phyloP scores from a whole-genome alignment of 2,888 invertebrate genomes.

The Fragum whitleyi region DNA sequence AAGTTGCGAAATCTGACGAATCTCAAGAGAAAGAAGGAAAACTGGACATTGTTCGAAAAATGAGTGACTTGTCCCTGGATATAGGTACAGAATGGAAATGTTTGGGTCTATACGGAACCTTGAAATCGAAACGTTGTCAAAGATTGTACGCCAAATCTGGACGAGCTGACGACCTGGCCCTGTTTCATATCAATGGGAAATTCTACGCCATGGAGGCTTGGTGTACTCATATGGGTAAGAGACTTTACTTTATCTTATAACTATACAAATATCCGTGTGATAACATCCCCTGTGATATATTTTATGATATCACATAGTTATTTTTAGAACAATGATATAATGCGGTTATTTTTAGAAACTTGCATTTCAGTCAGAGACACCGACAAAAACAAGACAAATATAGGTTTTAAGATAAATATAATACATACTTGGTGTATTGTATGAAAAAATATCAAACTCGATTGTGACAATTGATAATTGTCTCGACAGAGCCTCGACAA shows the following conservation, averaged over 20 bases:
- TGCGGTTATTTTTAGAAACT: too few relatives aligned
- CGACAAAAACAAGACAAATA: too few relatives aligned
- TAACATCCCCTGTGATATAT: too few relatives aligned
- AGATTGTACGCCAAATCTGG: conserved; percentile 70
- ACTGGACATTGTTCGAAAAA: conserved; percentile 58
- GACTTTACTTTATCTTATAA: conserved; percentile 36
- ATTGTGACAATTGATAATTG: too few relatives aligned
- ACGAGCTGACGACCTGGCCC: conserved; percentile 71
- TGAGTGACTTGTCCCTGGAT: conserved; percentile 25
- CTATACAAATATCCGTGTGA: too few relatives aligned
- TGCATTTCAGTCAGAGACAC: too few relatives aligned
- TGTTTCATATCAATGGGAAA: conserved; percentile 70
- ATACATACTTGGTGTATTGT: too few relatives aligned
- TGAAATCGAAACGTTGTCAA: conserved; percentile 71
- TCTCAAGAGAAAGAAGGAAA: neutral
- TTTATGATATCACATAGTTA: too few relatives aligned
- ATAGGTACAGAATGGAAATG: conserved; percentile 55
- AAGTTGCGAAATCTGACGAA: neutral
- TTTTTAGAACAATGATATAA: too few relatives aligned
- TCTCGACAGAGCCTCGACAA: too few relatives aligned
- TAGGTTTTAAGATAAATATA: too few relatives aligned
- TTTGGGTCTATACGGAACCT: conserved; percentile 59
- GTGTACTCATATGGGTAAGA: conserved; percentile 81
- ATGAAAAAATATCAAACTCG: too few relatives aligned
- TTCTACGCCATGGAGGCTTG: conserved; percentile 78